Conservation (phyloP, 2,888 invertebrate genomes). For the Drosophila longiperda region DNA sequence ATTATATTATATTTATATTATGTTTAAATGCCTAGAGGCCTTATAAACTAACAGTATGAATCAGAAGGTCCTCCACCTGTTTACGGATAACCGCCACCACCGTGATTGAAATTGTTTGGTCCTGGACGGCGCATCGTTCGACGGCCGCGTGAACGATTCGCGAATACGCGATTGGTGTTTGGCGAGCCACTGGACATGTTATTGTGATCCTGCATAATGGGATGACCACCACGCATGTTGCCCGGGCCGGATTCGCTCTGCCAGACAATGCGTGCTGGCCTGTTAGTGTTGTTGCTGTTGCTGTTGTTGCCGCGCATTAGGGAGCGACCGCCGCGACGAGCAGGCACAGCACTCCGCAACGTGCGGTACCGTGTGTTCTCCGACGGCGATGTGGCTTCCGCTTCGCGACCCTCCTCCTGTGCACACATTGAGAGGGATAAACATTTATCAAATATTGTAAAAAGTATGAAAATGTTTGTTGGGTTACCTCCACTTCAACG, state of each 20-base stretch:
- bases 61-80: constrained; percentile 50
- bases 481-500: constrained; percentile 83
- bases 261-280: constrained; percentile 89
- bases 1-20: neutral
- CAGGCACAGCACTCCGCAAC: constrained; percentile 79
- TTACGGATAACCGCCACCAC: constrained; percentile 79
- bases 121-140: constrained; percentile 83
- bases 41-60: constrained; percentile 51
- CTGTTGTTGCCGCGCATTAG: constrained; percentile 77
- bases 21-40: constrained; percentile 62
- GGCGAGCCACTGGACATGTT: constrained; percentile 61
- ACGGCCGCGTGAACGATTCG: constrained; percentile 81
- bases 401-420: constrained; percentile 92
- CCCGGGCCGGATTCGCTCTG: constrained; percentile 63
- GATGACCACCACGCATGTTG: constrained; percentile 61
- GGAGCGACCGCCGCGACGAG: constrained; percentile 82
- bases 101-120: constrained; percentile 76
- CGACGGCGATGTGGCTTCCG: constrained; percentile 90
- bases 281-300: constrained; percentile 52
- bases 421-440: neutral
- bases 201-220: constrained; percentile 64
- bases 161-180: constrained; percentile 71
- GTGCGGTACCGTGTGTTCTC: constrained; percentile 86
- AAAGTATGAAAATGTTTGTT: too few species aligned
- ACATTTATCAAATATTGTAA: neutral